phyloP scores from a whole-genome alignment of 2,113 vertebrate genomes.

The Caretta caretta region DNA sequence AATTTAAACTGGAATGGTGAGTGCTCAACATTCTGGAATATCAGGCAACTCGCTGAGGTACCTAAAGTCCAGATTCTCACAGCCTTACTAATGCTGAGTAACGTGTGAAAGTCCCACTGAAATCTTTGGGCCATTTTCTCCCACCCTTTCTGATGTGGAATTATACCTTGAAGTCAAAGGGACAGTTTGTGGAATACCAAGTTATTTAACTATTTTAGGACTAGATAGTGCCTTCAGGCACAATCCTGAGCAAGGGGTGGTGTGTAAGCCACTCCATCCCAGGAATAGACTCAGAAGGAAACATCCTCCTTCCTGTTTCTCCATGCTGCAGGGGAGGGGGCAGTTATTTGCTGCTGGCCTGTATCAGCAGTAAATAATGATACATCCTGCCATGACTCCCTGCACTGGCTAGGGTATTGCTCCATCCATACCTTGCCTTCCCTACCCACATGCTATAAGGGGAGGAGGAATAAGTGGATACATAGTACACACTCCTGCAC shows the following conservation, averaged over 20 bases:
- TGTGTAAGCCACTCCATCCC: neutral
- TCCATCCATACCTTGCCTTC: neutral
- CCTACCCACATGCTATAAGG: neutral
- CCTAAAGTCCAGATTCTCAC: neutral
- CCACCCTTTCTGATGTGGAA: neutral
- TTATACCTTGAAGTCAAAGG: neutral
- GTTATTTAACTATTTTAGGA: neutral
- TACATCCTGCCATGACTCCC: slow-evolving; percentile 38
- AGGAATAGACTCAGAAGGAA: neutral
- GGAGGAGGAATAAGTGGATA: slow-evolving; percentile 13
- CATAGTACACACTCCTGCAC: neutral
- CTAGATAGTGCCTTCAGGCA: neutral
- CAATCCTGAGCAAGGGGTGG: neutral
- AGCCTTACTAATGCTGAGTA: neutral
- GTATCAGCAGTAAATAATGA: slow-evolving; percentile 19
- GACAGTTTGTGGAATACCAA: neutral
- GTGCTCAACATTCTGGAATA: neutral
- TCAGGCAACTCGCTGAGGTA: neutral
- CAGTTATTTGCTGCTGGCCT: neutral
- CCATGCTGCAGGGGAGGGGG: neutral
- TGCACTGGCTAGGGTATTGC: slow-evolving; percentile 43
- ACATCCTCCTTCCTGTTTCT: neutral
- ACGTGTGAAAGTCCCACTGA: neutral
- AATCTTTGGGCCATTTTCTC: neutral
- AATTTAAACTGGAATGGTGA: neutral